phyloP scores from a whole-genome alignment of 37 sponge, comb jelly and placozoan species.

The Aphrocallistes beatrix region DNA sequence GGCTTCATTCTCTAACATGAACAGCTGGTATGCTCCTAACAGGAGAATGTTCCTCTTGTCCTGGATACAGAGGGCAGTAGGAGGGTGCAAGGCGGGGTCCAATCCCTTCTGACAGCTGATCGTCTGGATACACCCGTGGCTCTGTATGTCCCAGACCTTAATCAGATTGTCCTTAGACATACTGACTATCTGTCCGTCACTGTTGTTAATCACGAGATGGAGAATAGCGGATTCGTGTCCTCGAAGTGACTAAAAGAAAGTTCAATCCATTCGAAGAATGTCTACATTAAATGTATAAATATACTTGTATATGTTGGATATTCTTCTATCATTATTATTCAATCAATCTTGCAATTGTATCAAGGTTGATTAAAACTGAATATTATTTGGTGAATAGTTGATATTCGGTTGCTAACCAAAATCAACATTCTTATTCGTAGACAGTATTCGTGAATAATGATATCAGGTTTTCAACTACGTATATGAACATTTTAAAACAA shows the following conservation, averaged over 20 bases:
- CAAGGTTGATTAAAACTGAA: too few species aligned
- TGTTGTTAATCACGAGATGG: conserved; percentile 49
- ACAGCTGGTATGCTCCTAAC: conserved; percentile 51
- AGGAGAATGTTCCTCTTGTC: conserved; percentile 42
- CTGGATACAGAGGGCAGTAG: conserved; percentile 56
- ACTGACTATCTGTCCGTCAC: conserved; percentile 47
- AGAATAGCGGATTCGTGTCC: conserved; percentile 68
- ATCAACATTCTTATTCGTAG: too few species aligned
- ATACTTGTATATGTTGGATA: too few species aligned
- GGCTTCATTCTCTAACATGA: neutral
- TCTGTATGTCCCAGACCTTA: conserved; percentile 65
- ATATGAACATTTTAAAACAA: too few species aligned
- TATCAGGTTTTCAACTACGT: too few species aligned
- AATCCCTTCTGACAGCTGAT: conserved; percentile 31
- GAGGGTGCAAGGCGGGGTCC: conserved; percentile 36
- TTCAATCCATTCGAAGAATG: too few species aligned
- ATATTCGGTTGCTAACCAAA: too few species aligned
- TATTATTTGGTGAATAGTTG: too few species aligned
- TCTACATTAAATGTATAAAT: too few species aligned
- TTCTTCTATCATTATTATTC: too few species aligned
- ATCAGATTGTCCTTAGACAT: conserved; percentile 73
- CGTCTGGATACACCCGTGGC: conserved; percentile 78
- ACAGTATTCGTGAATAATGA: too few species aligned
- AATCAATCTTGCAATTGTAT: too few species aligned
- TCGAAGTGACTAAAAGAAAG: conserved; percentile 35